Percentiles rank a stretch among this genome's conserved stretches.
phyloP scores from a whole-genome alignment of 1,140 invertebrate genomes.

The Drosophila asahinai region DNA sequence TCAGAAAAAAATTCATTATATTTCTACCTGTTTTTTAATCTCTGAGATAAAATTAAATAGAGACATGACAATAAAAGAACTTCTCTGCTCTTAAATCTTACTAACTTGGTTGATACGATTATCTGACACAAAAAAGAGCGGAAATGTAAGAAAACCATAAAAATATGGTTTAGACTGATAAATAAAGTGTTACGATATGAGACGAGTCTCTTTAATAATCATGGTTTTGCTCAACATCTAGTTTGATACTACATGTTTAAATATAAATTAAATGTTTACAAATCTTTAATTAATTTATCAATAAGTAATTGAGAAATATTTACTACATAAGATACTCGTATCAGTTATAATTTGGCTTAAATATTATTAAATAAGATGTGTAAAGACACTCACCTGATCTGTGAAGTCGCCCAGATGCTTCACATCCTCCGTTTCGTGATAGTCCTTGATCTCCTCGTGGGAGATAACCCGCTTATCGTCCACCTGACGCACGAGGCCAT shows the following conservation, averaged over 20 bases:
- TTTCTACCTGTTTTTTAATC: too few species aligned
- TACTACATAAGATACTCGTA: too few species aligned
- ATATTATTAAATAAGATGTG: not conserved
- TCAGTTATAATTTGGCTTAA: too few species aligned
- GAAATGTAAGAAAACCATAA: not conserved
- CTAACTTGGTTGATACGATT: not conserved
- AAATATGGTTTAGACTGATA: not conserved
- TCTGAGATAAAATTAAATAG: not conserved
- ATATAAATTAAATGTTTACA: too few species aligned
- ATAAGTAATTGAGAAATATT: too few species aligned
- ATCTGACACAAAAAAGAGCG: not conserved
- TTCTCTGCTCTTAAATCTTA: not conserved
- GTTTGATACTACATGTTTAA: too few species aligned
- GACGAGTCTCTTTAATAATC: not conserved
- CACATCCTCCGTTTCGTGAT: constrained; percentile 92
- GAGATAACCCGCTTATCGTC: constrained; percentile 92
- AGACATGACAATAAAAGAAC: not conserved
- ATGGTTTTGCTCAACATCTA: not conserved
- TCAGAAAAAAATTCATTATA: too few species aligned
- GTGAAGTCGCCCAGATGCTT: constrained; percentile 92
- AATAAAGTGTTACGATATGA: not conserved
- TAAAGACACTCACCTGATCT: constrained; percentile 89
- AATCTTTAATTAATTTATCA: too few species aligned
- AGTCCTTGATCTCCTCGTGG: constrained; percentile 92
- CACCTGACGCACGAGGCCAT: constrained; percentile 92